phyloP scores from a whole-genome alignment of 2,113 vertebrate species.

The Phodopus roborovskii region DNA sequence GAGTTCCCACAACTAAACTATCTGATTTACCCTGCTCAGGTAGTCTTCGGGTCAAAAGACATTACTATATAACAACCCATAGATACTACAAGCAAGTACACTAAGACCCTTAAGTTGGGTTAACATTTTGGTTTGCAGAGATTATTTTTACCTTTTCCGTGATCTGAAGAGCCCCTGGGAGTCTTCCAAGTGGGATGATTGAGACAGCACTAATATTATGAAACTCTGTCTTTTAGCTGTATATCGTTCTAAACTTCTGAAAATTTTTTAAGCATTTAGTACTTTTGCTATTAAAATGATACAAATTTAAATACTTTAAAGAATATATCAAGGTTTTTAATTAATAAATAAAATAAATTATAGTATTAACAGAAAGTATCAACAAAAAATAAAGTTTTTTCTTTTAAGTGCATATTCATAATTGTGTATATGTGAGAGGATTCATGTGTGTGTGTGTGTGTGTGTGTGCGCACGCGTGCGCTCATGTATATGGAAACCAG shows the following conservation, averaged over 20 bases:
- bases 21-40: neutral
- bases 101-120: neutral
- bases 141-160: neutral
- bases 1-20: neutral
- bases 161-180: neutral
- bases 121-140: conserved; percentile 7
- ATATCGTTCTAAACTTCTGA: neutral
- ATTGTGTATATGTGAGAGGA: neutral
- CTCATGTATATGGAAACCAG: neutral
- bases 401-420: neutral
- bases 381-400: conserved; percentile 49
- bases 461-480: neutral
- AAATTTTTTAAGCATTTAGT: neutral
- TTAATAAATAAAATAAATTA: neutral
- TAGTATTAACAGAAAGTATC: conserved; percentile 33
- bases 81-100: neutral
- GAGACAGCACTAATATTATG: neutral
- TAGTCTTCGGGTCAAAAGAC: neutral
- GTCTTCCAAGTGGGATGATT: neutral
- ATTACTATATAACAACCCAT: neutral
- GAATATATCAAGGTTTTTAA: neutral
- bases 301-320: neutral
- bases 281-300: neutral
- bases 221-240: conserved; percentile 23
- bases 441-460: neutral